phyloP scores from a whole-genome alignment of 2,888 invertebrate genomes.

The Lagria hirta region DNA sequence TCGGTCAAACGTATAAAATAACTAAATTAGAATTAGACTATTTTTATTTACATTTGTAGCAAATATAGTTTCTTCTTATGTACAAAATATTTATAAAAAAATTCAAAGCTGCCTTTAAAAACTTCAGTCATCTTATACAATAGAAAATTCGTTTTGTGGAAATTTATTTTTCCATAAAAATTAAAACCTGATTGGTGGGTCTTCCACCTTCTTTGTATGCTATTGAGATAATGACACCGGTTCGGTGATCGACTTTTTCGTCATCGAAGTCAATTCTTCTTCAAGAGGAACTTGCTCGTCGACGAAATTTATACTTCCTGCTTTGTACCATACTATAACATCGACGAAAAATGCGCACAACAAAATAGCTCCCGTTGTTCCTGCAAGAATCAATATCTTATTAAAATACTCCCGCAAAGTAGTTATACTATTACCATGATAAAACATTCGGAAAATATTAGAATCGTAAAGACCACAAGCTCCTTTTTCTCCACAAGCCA shows the following conservation, averaged over 20 bases:
- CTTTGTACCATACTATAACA: slow-evolving; percentile 85
- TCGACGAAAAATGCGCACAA: slow-evolving; percentile 87
- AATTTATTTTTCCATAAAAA: background rate
- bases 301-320: slow-evolving; percentile 73
- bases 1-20: slow-evolving; percentile 24
- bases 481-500: slow-evolving; percentile 76
- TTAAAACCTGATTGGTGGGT: slow-evolving; percentile 33
- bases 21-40: slow-evolving; percentile 26
- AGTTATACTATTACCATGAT: slow-evolving; percentile 65
- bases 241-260: slow-evolving; percentile 48
- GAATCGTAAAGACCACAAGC: slow-evolving; percentile 89
- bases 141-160: slow-evolving; percentile 1
- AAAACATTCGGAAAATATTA: slow-evolving; percentile 79
- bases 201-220: slow-evolving; percentile 35
- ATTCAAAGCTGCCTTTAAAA: slow-evolving; percentile 27
- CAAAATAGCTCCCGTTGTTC: slow-evolving; percentile 83
- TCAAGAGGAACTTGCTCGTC: slow-evolving; percentile 60
- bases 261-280: slow-evolving; percentile 54
- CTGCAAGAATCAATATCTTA: slow-evolving; percentile 55
- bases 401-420: slow-evolving; percentile 2
- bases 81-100: slow-evolving; percentile 24
- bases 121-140: slow-evolving; percentile 21
- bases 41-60: slow-evolving; percentile 24
- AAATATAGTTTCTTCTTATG: slow-evolving; percentile 24
- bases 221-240: slow-evolving; percentile 34